A percentile compares a stretch with the other conserved stretches of the same genome.
phyloP scores from a whole-genome alignment of 2,888 invertebrate species.

The Elysia crispata region DNA sequence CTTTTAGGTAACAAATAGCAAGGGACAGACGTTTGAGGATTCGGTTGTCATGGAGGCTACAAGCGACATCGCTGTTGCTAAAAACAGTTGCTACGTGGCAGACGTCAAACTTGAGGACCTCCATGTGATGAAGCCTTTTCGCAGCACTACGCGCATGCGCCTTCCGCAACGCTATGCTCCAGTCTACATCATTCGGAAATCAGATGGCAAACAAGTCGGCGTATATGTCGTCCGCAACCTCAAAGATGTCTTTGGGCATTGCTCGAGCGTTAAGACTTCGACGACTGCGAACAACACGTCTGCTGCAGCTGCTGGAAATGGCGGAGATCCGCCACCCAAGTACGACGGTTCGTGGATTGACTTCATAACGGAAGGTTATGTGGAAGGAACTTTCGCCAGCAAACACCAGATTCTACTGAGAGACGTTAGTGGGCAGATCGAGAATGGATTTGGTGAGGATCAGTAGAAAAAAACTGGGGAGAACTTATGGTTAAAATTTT shows the following conservation, averaged over 20 bases:
- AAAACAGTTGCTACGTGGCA: constrained; percentile 50
- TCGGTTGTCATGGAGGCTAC: constrained; percentile 52
- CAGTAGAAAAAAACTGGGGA: too few species aligned
- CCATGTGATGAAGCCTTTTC: constrained; percentile 47
- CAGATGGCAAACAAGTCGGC: constrained; percentile 39
- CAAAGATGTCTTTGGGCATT: constrained; percentile 25
- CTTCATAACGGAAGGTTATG: constrained; percentile 34
- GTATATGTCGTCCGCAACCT: constrained; percentile 46
- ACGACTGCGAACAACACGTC: background rate
- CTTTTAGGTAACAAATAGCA: constrained; percentile 52
- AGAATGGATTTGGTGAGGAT: too few species aligned
- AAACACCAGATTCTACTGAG: constrained; percentile 39
- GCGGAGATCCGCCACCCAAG: background rate
- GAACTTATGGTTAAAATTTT: too few species aligned
- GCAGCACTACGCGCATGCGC: constrained; percentile 45
- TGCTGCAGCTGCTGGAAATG: constrained; percentile 4
- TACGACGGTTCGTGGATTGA: constrained; percentile 14
- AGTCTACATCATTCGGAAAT: constrained; percentile 48
- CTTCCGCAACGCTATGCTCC: constrained; percentile 49
- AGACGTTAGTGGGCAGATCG: too few species aligned
- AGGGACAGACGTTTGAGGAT: constrained; percentile 55
- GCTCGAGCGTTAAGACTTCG: too few species aligned
- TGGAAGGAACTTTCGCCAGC: constrained; percentile 39
- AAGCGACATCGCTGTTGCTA: constrained; percentile 47
- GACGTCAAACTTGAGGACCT: constrained; percentile 52